Percentiles rank a stretch among this genome's conserved stretches.
phyloP scores from a whole-genome alignment of 2,113 vertebrate species.

The Gasterosteus aculeatus region DNA sequence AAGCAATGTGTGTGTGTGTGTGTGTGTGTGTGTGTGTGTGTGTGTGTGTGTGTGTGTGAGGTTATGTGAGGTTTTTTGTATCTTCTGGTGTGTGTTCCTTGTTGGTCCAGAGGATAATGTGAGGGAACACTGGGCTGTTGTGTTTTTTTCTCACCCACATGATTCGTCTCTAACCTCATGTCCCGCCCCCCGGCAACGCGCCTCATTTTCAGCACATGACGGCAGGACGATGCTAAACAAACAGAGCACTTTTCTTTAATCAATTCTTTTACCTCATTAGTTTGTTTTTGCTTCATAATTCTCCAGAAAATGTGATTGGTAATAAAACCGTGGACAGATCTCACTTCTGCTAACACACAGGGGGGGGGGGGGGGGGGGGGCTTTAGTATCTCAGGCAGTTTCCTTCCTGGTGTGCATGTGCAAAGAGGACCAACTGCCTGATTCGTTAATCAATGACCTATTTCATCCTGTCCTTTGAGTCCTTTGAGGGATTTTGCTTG shows the following conservation, averaged over 20 bases:
- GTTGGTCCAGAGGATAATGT: conserved; percentile 33
- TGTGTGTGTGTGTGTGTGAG: background rate
- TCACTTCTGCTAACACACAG: background rate
- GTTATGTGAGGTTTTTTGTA: background rate
- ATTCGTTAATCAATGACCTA: background rate
- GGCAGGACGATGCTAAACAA: conserved; percentile 24
- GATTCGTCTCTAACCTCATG: conserved; percentile 37
- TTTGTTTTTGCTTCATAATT: conserved; percentile 23
- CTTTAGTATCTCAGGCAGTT: background rate
- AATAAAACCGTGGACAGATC: background rate
- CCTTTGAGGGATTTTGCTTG: background rate
- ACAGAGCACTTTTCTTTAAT: conserved; percentile 5
- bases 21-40: background rate
- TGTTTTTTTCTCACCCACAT: conserved; percentile 23
- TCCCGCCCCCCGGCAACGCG: conserved; percentile 13
- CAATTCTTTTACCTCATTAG: background rate
- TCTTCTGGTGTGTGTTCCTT: conserved; percentile 11
- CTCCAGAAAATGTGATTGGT: conserved; percentile 10
- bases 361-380: no score
- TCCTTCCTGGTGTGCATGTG: background rate
- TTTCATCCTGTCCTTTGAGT: background rate
- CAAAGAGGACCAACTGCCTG: conserved; percentile 7
- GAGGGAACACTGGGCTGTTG: conserved; percentile 40
- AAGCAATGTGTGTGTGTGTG: background rate
- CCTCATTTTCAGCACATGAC: conserved; percentile 43